These are phyloP conservation scores for Isoperla grammatica DNA, from an alignment of 2,888 invertebrate species.

Conservation along the genomic window DNA sequence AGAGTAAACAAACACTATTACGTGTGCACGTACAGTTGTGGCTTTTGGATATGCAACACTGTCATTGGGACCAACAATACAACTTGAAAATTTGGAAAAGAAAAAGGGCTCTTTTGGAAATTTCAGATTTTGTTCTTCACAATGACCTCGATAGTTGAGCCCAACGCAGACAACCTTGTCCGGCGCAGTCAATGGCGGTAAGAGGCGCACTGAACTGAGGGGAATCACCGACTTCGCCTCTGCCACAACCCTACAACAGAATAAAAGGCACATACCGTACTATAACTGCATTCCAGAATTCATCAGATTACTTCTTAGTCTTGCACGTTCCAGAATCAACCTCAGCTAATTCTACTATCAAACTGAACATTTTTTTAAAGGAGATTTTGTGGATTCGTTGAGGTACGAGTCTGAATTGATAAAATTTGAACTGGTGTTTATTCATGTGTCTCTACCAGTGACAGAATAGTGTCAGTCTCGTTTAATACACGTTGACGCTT, in stretches of 20 bases:
- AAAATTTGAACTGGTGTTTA: too few relatives aligned
- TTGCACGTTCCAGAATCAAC: too few relatives aligned
- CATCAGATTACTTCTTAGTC: too few relatives aligned
- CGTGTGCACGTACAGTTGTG: constrained; percentile 50
- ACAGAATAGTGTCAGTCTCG: too few relatives aligned
- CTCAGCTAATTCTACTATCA: too few relatives aligned
- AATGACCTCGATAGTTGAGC: constrained; percentile 81
- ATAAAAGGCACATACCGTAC: neutral
- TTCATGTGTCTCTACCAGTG: too few relatives aligned
- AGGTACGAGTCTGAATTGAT: too few relatives aligned
- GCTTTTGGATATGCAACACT: constrained; percentile 57
- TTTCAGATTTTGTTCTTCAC: constrained; percentile 69
- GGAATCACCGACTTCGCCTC: constrained; percentile 49
- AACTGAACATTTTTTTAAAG: too few relatives aligned
- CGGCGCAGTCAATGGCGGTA: constrained; percentile 70
- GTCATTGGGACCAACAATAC: constrained; percentile 67
- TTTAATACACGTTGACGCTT: too few relatives aligned
- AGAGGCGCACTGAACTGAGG: constrained; percentile 52
- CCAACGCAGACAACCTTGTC: constrained; percentile 84
- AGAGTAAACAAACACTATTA: neutral
- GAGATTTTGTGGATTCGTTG: too few relatives aligned
- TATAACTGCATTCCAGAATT: too few relatives aligned
- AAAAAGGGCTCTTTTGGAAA: constrained; percentile 74
- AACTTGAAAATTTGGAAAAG: constrained; percentile 81
- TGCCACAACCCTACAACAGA: constrained; percentile 47